These are phyloP conservation scores for Cantharis rustica DNA, from an alignment of 2,888 invertebrate species.

Conservation along the genomic window DNA sequence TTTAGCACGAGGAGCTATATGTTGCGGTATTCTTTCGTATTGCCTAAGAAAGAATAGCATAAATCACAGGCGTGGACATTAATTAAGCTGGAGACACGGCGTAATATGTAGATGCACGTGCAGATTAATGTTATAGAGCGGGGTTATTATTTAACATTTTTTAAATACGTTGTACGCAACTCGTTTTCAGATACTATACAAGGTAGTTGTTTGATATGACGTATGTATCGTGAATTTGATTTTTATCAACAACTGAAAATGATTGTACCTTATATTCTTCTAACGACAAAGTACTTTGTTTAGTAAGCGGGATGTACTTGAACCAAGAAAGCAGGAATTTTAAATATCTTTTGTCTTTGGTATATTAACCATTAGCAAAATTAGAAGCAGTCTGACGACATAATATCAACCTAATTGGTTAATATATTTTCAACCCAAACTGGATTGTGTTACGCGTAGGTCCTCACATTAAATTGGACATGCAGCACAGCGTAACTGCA, in stretches of 20 bases:
- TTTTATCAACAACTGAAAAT: constrained; percentile 31
- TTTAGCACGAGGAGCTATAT: constrained; percentile 29
- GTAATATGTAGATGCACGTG: constrained; percentile 54
- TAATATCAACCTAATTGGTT: too few relatives aligned
- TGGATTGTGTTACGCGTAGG: too few relatives aligned
- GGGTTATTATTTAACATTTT: constrained; percentile 41
- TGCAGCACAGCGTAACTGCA: too few relatives aligned
- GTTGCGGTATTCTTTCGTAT: constrained; percentile 34
- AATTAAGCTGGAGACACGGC: constrained; percentile 54
- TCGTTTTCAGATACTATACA: constrained; percentile 36
- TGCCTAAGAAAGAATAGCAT: constrained; percentile 47
- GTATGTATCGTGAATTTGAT: constrained; percentile 37
- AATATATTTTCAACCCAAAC: too few relatives aligned
- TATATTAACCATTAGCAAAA: too few relatives aligned
- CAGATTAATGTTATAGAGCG: constrained; percentile 48
- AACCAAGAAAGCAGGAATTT: not conserved
- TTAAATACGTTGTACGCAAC: constrained; percentile 29
- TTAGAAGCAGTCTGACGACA: too few relatives aligned
- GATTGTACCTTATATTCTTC: not conserved
- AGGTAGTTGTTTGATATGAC: constrained; percentile 39
- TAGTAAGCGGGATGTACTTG: not conserved
- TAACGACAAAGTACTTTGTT: not conserved
- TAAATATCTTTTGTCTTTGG: too few relatives aligned
- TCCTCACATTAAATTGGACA: too few relatives aligned
- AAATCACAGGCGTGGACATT: constrained; percentile 55